Evolutionary conservation across 2,113 vertebrate genomes (phyloP).

Genomic region (Odontophorus gujanensis): DNA sequence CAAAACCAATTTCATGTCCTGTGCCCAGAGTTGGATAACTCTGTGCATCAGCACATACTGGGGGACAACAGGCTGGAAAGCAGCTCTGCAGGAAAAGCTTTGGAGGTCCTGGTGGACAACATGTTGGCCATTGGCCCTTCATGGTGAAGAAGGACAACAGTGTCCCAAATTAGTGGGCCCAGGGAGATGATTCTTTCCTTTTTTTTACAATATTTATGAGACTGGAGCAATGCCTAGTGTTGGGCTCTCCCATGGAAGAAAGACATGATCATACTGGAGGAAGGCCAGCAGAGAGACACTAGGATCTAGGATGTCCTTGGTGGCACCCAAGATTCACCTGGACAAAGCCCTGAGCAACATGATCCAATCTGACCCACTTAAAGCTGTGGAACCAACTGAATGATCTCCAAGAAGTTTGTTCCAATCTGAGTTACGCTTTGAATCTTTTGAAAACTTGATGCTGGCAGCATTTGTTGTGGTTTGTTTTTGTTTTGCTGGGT

Average conservation of each 20-base stretch:
- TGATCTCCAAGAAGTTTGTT: not conserved
- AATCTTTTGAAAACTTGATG: not conserved
- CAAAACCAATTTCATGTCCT: not conserved
- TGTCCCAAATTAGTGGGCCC: not conserved
- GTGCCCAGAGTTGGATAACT: not conserved
- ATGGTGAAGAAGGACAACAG: not conserved
- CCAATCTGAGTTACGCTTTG: not conserved
- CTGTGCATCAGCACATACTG: rapidly evolving
- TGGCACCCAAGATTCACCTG: not conserved
- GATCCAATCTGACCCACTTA: not conserved
- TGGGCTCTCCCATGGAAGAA: not conserved
- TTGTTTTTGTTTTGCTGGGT: not conserved
- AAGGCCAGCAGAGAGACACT: not conserved
- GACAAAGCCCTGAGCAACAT: not conserved
- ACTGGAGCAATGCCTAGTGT: not conserved
- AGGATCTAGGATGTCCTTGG: not conserved
- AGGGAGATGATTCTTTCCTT: not conserved
- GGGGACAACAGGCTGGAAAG: not conserved
- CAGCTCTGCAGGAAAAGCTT: not conserved
- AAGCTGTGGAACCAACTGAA: not conserved
- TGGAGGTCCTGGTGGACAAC: not conserved
- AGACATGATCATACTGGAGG: not conserved
- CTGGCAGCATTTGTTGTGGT: not conserved
- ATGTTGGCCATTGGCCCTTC: not conserved
- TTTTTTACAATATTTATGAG: not conserved